Conservation (phyloP, 2,797 vertebrate genomes). For the Lepilemur septentrionalis region DNA sequence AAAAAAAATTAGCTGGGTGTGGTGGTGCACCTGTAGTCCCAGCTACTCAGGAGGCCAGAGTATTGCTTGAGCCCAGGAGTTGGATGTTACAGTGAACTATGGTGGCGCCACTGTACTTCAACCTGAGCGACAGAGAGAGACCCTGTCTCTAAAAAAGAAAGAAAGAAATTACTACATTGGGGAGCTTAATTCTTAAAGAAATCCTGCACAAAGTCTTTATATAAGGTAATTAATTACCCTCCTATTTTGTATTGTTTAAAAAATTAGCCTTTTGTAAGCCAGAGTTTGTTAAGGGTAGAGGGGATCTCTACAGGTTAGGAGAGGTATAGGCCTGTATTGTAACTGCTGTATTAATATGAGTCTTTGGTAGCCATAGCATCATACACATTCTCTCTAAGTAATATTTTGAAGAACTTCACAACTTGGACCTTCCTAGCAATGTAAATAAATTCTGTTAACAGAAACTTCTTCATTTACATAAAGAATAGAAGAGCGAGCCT, state of each 20-base stretch:
- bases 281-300: neutral
- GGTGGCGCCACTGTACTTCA: neutral
- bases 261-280: neutral
- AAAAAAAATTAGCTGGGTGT: neutral
- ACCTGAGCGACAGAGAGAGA: neutral
- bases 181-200: conserved; percentile 29
- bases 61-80: neutral
- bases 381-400: neutral
- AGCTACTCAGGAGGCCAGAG: neutral
- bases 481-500: neutral
- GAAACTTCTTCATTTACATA: conserved; percentile 33
- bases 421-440: neutral
- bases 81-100: neutral
- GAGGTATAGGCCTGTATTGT: neutral
- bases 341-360: neutral
- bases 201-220: conserved; percentile 19
- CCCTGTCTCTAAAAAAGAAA: neutral
- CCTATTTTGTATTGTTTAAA: neutral
- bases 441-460: neutral
- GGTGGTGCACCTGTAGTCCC: neutral
- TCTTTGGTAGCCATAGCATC: neutral
- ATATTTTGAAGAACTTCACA: conserved; percentile 47
- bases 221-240: neutral
- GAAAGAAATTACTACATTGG: neutral
- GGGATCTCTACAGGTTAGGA: neutral